phyloP scores from a whole-genome alignment of 2,113 vertebrate species.

The Neoarius graeffei region DNA sequence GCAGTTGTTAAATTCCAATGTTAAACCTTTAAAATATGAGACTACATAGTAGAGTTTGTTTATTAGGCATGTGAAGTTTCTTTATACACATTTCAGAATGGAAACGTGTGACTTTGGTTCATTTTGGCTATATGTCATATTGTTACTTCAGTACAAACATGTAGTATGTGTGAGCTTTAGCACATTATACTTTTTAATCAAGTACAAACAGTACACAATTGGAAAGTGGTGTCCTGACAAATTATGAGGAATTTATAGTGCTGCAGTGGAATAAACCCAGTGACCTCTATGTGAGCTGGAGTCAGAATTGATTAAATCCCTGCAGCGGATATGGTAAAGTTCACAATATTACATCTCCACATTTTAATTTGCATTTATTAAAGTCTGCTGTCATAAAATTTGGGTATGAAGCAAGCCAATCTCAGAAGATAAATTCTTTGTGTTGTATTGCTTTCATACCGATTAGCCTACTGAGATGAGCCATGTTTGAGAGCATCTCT shows the following conservation, averaged over 20 bases:
- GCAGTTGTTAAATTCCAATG: not conserved
- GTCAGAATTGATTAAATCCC: slow-evolving; percentile 20
- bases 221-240: not conserved
- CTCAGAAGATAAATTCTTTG: not conserved
- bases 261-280: slow-evolving; percentile 1
- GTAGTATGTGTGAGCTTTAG: not conserved
- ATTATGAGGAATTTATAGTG: slow-evolving; percentile 3
- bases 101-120: not conserved
- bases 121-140: not conserved
- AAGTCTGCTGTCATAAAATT: not conserved
- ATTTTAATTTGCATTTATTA: slow-evolving; percentile 17
- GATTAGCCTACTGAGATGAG: not conserved
- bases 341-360: not conserved
- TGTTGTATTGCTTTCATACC: not conserved
- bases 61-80: not conserved
- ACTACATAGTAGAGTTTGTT: not conserved
- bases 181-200: not conserved
- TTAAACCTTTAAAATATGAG: not conserved
- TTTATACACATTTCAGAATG: not conserved
- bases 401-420: not conserved
- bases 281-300: slow-evolving; percentile 1
- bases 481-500: not conserved
- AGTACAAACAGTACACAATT: not conserved
- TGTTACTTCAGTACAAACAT: too few species aligned
- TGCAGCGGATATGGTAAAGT: not conserved